Percentiles rank a stretch among this genome's conserved stretches.
These are phyloP conservation scores for Philypnodon macrostomus DNA, from an alignment of 2,797 vertebrate species.

Conservation along the genomic window DNA sequence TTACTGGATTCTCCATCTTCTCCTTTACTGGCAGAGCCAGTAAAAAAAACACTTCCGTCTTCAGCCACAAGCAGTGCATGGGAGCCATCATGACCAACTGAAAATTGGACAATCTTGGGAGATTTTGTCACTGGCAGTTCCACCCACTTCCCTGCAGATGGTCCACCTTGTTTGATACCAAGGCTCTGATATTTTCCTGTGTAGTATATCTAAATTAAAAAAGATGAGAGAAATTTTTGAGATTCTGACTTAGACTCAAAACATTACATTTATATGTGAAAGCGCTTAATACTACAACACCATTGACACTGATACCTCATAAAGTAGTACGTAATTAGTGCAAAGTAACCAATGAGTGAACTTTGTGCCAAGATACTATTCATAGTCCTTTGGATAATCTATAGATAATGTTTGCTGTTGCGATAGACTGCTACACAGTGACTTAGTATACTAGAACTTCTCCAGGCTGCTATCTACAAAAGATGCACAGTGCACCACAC, in stretches of 20 bases:
- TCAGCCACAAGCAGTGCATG: slow-evolving; percentile 96
- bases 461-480: slow-evolving; percentile 39
- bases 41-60: slow-evolving; percentile 97
- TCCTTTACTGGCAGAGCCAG: slow-evolving; percentile 97
- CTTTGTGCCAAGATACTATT: slow-evolving; percentile 47
- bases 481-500: slow-evolving; percentile 42
- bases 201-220: slow-evolving; percentile 87
- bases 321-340: too few relatives aligned
- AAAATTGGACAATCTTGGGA: slow-evolving; percentile 96
- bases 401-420: slow-evolving; percentile 43
- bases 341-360: slow-evolving; percentile 27
- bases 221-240: not conserved
- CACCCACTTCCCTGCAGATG: slow-evolving; percentile 97
- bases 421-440: slow-evolving; percentile 40
- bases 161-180: slow-evolving; percentile 98
- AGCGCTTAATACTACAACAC: slow-evolving; percentile 4
- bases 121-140: slow-evolving; percentile 97
- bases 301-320: slow-evolving; percentile 14
- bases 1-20: slow-evolving; percentile 98
- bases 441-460: slow-evolving; percentile 24
- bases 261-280: slow-evolving; percentile 12
- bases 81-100: slow-evolving; percentile 96
- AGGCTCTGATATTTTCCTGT: slow-evolving; percentile 99
- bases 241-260: not conserved
- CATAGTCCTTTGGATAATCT: slow-evolving; percentile 57